Conservation (phyloP, 2,888 invertebrate species). For the Lymantria dispar region DNA sequence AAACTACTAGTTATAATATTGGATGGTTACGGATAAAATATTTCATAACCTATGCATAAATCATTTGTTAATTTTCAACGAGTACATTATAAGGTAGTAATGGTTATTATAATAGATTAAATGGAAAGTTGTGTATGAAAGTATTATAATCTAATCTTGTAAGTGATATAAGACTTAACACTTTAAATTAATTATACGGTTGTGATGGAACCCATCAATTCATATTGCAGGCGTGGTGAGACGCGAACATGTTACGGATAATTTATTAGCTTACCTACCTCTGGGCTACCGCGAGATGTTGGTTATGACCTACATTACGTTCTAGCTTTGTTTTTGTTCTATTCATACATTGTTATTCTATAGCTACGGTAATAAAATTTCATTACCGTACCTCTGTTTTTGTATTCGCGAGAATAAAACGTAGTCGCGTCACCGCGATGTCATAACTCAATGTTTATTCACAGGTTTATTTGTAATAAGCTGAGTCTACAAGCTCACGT, state of each 20-base stretch:
- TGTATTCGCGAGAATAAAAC: constrained; percentile 28
- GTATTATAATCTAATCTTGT: constrained; percentile 22
- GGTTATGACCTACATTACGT: constrained; percentile 41
- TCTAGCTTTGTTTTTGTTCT: constrained; percentile 32
- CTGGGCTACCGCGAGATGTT: constrained; percentile 42
- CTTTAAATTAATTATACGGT: constrained; percentile 48
- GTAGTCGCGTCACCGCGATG: constrained; percentile 18
- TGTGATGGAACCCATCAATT: constrained; percentile 47
- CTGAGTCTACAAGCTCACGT: no score
- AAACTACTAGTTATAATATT: background rate
- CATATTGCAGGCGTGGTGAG: constrained; percentile 27
- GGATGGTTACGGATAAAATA: background rate
- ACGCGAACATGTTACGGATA: constrained; percentile 36
- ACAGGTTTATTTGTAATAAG: background rate
- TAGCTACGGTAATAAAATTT: constrained; percentile 33
- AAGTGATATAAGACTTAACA: constrained; percentile 32
- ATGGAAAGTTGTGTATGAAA: constrained; percentile 27
- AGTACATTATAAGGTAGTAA: no score
- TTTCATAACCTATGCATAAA: background rate
- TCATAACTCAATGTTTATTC: constrained; percentile 29
- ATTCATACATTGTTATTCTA: constrained; percentile 34
- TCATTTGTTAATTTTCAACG: background rate
- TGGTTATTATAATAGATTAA: constrained; percentile 26
- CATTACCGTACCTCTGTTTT: constrained; percentile 32
- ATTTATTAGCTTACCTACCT: constrained; percentile 47